Percentiles rank a stretch among this genome's conserved stretches.
phyloP scores from a whole-genome alignment of 2,797 vertebrate genomes.

The Rhabdophis nuchalis region DNA sequence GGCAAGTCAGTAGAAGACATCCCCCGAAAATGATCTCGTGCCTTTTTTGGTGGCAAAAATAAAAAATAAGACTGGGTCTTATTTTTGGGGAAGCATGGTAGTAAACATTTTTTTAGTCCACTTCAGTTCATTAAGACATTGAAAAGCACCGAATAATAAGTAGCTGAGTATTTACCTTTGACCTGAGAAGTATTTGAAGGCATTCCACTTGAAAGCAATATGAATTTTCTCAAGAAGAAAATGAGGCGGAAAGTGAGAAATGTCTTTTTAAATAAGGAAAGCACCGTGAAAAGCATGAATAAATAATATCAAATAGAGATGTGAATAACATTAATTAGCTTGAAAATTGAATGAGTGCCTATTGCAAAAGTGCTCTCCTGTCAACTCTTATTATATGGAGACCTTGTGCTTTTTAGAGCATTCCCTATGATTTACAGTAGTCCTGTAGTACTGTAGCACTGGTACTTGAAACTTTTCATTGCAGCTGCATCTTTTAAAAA shows the following conservation, averaged over 20 bases:
- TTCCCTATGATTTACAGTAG: not conserved
- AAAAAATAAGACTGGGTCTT: too few relatives aligned
- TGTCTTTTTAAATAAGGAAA: not conserved
- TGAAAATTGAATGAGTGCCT: not conserved
- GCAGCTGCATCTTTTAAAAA: not conserved
- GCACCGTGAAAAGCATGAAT: not conserved
- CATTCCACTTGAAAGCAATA: not conserved
- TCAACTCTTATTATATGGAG: not conserved
- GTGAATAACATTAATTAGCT: conserved; percentile 16
- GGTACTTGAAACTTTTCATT: not conserved
- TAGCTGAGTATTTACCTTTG: not conserved
- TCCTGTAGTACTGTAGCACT: not conserved
- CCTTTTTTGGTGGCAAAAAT: too few relatives aligned
- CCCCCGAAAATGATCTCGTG: too few relatives aligned
- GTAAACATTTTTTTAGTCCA: not conserved
- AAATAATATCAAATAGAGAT: not conserved
- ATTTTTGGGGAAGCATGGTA: not conserved
- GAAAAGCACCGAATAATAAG: not conserved
- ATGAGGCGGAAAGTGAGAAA: not conserved
- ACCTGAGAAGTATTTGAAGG: not conserved
- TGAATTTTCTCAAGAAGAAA: not conserved
- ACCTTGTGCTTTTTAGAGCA: not conserved
- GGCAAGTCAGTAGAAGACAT: too few relatives aligned
- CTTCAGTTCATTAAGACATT: not conserved
- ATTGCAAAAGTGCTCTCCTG: not conserved